A percentile compares a stretch with the other conserved stretches of the same genome.
phyloP scores from a whole-genome alignment of 2,113 vertebrate genomes.

The Brachirus orientalis region DNA sequence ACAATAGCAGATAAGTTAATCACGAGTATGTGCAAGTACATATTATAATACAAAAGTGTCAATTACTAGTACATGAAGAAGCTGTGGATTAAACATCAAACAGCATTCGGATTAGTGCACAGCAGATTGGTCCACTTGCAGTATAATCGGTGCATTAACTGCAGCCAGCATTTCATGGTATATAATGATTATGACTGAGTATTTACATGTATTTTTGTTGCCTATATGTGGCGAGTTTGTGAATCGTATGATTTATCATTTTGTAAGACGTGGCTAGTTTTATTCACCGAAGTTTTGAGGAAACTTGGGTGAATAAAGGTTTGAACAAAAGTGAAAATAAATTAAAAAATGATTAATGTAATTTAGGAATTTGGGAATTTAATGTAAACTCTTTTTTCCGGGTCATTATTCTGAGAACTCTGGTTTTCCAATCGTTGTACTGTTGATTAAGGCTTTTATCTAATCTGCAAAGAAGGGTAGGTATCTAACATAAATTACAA shows the following conservation, averaged over 20 bases:
- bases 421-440: too few species aligned
- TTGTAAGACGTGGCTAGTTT: not conserved
- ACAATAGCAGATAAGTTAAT: slow-evolving; percentile 8
- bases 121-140: slow-evolving; percentile 1
- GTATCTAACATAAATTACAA: too few species aligned
- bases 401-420: too few species aligned
- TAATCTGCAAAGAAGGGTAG: too few species aligned
- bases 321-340: too few species aligned
- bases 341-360: too few species aligned
- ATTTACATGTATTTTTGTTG: not conserved
- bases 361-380: too few species aligned
- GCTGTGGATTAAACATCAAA: slow-evolving; percentile 62
- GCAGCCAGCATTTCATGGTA: not conserved
- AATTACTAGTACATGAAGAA: slow-evolving; percentile 10
- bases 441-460: too few species aligned
- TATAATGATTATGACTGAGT: not conserved
- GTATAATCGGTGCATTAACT: slow-evolving; percentile 11
- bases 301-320: not conserved
- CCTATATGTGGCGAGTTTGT: not conserved
- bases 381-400: too few species aligned
- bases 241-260: slow-evolving; percentile 16
- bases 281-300: too few species aligned
- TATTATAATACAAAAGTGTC: slow-evolving; percentile 4
- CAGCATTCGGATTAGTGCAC: slow-evolving; percentile 39
- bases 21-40: slow-evolving; percentile 4